phyloP scores from a whole-genome alignment of 2,113 vertebrate genomes.

The Hydrochoerus hydrochaeris region DNA sequence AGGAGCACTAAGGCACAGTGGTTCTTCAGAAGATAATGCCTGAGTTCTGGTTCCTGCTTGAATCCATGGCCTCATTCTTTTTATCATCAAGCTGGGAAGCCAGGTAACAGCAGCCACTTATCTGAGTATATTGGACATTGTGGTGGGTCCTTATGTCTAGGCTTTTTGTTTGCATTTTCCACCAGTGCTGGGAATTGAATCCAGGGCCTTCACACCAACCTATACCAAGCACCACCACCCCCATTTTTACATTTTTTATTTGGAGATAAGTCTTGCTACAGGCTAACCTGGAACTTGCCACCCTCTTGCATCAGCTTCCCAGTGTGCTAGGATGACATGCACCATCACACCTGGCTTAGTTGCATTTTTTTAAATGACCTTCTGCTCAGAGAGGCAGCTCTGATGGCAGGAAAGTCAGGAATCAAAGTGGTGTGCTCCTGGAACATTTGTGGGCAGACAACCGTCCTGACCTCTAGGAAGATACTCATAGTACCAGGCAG shows the following conservation, averaged over 20 bases:
- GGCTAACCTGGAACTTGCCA: neutral
- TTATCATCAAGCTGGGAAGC: neutral
- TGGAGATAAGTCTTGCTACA: neutral
- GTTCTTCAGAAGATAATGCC: neutral
- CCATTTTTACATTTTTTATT: neutral
- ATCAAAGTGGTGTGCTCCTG: too few species aligned
- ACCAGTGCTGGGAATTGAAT: neutral
- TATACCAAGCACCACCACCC: neutral
- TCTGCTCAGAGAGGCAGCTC: neutral
- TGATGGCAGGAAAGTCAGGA: neutral
- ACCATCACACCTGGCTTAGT: neutral
- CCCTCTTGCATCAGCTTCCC: neutral
- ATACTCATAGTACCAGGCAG: neutral
- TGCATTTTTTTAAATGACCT: neutral
- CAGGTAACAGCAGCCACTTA: neutral
- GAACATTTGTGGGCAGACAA: neutral
- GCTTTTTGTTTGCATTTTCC: neutral
- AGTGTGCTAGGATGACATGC: neutral
- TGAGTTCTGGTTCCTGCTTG: neutral
- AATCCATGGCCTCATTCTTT: rapidly evolving
- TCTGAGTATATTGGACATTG: neutral
- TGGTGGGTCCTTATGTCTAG: too few species aligned
- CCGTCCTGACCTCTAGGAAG: neutral
- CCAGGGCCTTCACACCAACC: neutral
- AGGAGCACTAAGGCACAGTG: rapidly evolving